Base-by-base conservation (phyloP, 2,113 vertebrate genomes). In the Dromas ardeola region DNA sequence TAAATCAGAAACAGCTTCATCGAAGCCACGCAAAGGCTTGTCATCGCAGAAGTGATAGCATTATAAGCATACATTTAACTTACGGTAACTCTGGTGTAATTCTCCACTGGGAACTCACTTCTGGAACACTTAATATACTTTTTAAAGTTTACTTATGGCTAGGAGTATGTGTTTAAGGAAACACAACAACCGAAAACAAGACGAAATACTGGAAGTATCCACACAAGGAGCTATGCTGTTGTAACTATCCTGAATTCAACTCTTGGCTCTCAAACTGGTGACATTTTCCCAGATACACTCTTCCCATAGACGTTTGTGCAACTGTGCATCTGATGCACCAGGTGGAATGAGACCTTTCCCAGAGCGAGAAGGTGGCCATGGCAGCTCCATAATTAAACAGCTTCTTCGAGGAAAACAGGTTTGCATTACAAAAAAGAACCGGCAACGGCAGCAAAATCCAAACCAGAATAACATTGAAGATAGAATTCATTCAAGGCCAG, bases 331-430 rank as follows among this genome's bases (percentile, higher is more conserved):
- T 63, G n/a, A 30, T n/a, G 56, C 26, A 52, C 3, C 6, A 43
- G 59, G n/a, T 43, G 36, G n/a, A 59, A 59, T 1, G 20, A 66
- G 47, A 71, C 26, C 27, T 71, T 79, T 53, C 34, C 32, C 26
- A 61, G 22, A 30, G 12, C 0, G 0, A 78, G 18, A 55, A 45
- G 14, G 27, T 14, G 61, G n/a, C 32, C 21, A 23, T 9, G 15
- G 63, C 27, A 90, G 76, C 56, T 86, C 67, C 29, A 5, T 45
- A 67, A 71, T 34, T 73, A 58, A 80, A 15, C 32, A 55, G 30
- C 19, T 82, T 63, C 77, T 36, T 84, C 69, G 40, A 89, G 40
- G 66, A 79, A 85, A 91, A 52, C 16, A 32, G 20, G 70, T 76
- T 84, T 87, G 52, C 43, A 87, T 81, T 53, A 36, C 23, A 66